Evolutionary conservation across 1,140 invertebrate species (phyloP), one percentile per base, ranked within the genome.

Genomic region (Odontomachus brunneus): DNA sequence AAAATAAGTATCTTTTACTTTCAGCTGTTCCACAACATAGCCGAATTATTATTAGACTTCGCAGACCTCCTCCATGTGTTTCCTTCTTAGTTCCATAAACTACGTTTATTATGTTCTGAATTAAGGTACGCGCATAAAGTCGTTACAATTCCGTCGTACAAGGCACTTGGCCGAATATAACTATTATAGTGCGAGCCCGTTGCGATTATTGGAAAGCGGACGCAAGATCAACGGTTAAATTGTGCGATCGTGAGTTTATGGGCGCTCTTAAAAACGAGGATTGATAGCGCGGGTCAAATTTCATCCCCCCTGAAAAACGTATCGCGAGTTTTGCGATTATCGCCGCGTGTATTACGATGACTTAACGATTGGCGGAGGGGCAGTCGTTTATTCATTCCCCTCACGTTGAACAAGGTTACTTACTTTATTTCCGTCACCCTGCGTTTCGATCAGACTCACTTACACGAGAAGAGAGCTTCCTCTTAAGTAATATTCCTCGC

Each of bases 231-330:
- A 60, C 51, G 80, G 62, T 86, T 86, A 86, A 80, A 86, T 63
- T 72, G 49, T 9, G 33, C 81, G 69, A 81, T 73, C 55, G 75
- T 24, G 53, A 55, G 53, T 87, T 86, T 87, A 87, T 78, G 49
- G 80, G 22, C 44, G 57, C 71, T 81, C 83, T 84, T 84, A 84
- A 72, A 59, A 33, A 26, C 67, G 71, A 49, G n/a, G n/a, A 83
- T 85, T 71, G 84, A 85, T 85, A 53, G 84, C 17, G 14, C 57
- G 67, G 82, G 69, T 85, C 66, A 60, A 78, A 53, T 24, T 66
- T 72, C 22, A 44, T 33, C 17, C 17, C 53, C 24, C 15, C 48
- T 0, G 19, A 19, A n/a, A n/a, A 26, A 24, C 2, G n/a, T 33
- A 67, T 65, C 49, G 76, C 65, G 55, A 55, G 14, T 71, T 63